A percentile compares a stretch with the other conserved stretches of the same genome.
Conservation (phyloP, 2,888 invertebrate genomes). For the Orthonychiurus folsomi region DNA sequence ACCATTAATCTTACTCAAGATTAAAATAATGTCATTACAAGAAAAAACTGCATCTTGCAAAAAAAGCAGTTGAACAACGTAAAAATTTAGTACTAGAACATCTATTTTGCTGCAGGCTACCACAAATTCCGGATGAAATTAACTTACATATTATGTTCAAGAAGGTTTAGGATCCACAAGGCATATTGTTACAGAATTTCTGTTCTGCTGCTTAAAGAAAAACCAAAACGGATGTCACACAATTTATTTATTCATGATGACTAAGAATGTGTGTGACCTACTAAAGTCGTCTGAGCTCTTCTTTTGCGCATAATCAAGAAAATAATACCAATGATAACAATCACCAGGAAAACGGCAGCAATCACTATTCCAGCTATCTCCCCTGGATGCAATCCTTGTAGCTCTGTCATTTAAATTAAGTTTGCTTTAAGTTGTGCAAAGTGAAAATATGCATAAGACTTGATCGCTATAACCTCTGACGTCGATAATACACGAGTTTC, state of each 20-base stretch:
- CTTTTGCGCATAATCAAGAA: slow-evolving; percentile 24
- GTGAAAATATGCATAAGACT: neutral
- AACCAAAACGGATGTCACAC: no score
- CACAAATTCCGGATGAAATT: no score
- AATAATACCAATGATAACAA: slow-evolving; percentile 31
- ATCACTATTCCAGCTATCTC: slow-evolving; percentile 38
- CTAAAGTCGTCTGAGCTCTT: slow-evolving; percentile 22
- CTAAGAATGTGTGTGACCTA: slow-evolving; percentile 14
- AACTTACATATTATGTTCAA: no score
- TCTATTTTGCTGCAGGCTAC: no score
- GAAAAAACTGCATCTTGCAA: no score
- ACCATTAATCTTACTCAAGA: no score
- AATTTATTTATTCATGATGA: no score
- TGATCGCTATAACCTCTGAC: slow-evolving; percentile 25
- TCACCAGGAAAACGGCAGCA: slow-evolving; percentile 29
- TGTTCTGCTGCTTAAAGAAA: no score
- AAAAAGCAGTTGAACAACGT: no score
- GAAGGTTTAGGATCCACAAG: no score
- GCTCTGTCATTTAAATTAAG: slow-evolving; percentile 18
- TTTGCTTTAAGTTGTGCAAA: neutral
- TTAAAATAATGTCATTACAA: no score
- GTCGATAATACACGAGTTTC: slow-evolving; percentile 31
- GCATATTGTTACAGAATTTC: neutral
- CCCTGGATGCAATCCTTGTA: slow-evolving; percentile 38
- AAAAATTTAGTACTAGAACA: no score